phyloP scores from a whole-genome alignment of 2,797 vertebrate genomes.

The Trachurus trachurus region DNA sequence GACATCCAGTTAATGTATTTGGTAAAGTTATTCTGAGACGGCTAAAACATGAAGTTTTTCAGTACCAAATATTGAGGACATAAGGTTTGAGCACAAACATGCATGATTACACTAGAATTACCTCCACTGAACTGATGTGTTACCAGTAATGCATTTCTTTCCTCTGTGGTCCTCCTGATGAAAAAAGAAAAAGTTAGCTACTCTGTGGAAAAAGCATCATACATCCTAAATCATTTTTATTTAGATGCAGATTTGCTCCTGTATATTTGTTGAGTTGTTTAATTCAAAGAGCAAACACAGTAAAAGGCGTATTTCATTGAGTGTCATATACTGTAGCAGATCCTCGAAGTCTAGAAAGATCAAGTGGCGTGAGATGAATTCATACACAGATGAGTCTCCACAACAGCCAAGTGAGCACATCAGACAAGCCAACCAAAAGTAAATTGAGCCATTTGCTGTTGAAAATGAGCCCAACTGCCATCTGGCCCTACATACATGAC shows the following conservation, averaged over 20 bases:
- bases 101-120: background rate
- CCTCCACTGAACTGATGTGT: background rate
- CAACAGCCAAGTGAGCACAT: constrained; percentile 6
- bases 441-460: constrained; percentile 67
- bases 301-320: background rate
- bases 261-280: background rate
- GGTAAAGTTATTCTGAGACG: background rate
- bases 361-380: constrained; percentile 10
- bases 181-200: background rate
- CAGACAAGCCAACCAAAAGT: constrained; percentile 36
- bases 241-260: background rate
- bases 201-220: background rate
- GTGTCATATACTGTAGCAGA: background rate
- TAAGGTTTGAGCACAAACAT: background rate
- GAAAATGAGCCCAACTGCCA: constrained; percentile 65
- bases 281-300: background rate
- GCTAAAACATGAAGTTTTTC: background rate
- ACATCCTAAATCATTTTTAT: background rate
- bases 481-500: constrained; percentile 57
- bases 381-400: background rate
- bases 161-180: background rate
- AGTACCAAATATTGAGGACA: background rate
- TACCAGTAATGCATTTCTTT: background rate
- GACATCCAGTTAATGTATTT: constrained; percentile 1
- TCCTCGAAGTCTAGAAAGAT: background rate